Conservation (phyloP, 2,888 invertebrate species). For the Xestia rhomboidea region DNA sequence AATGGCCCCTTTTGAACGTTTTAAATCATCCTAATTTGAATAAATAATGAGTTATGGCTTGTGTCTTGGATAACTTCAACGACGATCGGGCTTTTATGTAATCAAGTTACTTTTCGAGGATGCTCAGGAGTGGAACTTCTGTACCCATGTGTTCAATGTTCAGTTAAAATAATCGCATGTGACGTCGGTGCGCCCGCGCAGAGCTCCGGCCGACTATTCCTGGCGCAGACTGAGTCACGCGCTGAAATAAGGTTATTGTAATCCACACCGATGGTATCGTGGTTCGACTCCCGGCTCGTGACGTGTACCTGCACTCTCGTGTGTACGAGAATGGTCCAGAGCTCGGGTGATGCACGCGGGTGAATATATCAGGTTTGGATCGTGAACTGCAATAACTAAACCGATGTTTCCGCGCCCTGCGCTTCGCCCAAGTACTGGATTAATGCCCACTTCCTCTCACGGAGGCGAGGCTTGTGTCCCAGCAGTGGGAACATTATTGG, state of each 20-base stretch:
- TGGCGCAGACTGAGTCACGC: conserved; percentile 73
- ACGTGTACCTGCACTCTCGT: conserved; percentile 26
- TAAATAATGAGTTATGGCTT: background rate
- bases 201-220: conserved; percentile 66
- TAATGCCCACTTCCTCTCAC: background rate
- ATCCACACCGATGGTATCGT: conserved; percentile 76
- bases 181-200: conserved; percentile 59
- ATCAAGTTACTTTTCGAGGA: background rate
- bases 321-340: background rate
- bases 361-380: background rate
- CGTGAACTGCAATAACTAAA: background rate
- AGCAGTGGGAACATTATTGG: background rate
- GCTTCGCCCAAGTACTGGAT: background rate
- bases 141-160: background rate
- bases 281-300: conserved; percentile 61
- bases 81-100: background rate
- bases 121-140: conserved; percentile 8
- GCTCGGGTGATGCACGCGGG: background rate
- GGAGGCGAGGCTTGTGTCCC: background rate
- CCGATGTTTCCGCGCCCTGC: background rate
- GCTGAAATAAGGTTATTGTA: conserved; percentile 80
- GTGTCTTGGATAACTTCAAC: background rate
- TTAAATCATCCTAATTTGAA: background rate
- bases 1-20: no score
- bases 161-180: conserved; percentile 46